Percentiles rank a stretch among this genome's conserved stretches.
These are phyloP conservation scores for Saxidomus purpurata DNA, from an alignment of 1,140 invertebrate species.

Conservation along the genomic window DNA sequence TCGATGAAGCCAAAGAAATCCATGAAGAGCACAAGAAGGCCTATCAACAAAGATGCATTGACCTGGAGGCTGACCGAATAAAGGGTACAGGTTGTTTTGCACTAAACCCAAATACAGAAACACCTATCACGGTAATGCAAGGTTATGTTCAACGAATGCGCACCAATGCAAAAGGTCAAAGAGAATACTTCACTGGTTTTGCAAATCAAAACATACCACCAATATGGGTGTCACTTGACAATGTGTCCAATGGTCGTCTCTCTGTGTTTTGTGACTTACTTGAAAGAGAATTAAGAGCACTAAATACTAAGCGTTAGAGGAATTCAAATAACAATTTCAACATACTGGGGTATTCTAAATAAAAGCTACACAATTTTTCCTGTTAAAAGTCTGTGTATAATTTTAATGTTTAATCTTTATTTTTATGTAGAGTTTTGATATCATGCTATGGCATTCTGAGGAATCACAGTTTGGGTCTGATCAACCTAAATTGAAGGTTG, in stretches of 20 bases:
- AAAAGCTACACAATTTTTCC: too few species aligned
- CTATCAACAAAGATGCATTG: background rate
- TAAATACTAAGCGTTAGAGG: too few species aligned
- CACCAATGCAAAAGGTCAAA: background rate
- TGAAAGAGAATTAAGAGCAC: background rate
- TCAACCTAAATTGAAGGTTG: background rate
- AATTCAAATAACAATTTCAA: too few species aligned
- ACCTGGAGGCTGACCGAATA: background rate
- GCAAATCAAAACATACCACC: background rate
- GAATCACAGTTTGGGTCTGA: background rate
- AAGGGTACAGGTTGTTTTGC: background rate
- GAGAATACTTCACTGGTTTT: background rate
- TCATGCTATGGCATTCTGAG: background rate
- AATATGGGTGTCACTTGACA: background rate
- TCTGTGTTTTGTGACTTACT: background rate
- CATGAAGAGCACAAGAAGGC: background rate
- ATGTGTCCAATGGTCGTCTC: background rate
- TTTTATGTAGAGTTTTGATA: too few species aligned
- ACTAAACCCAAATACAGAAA: background rate
- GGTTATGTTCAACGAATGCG: background rate
- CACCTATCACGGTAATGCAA: background rate
- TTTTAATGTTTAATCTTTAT: too few species aligned
- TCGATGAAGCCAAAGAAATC: background rate
- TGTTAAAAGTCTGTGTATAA: too few species aligned
- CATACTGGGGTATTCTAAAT: too few species aligned